Conservation (phyloP, 2,797 vertebrate genomes). For the Pachyuromys duprasi region DNA sequence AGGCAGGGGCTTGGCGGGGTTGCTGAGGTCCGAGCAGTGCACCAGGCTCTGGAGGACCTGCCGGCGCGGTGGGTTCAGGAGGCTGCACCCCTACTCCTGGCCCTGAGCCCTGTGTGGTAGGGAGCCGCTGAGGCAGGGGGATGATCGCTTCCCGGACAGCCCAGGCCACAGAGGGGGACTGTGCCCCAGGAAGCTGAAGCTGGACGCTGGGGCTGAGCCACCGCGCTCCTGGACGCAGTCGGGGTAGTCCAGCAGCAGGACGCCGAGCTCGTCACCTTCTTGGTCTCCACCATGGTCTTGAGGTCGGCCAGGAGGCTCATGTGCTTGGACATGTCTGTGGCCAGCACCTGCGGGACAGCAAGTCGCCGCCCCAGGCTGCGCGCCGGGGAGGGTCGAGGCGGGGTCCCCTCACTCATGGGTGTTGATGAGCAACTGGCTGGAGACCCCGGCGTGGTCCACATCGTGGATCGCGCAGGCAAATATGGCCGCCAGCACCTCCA, state of each 20-base stretch:
- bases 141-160: no score
- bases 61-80: background rate
- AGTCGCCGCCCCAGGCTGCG: no score
- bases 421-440: constrained; percentile 97
- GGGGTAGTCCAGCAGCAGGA: constrained; percentile 95
- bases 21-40: constrained; percentile 97
- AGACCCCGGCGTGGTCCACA: constrained; percentile 96
- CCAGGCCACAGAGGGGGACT: background rate
- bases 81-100: no score
- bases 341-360: constrained; percentile 90
- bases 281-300: constrained; percentile 98
- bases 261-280: constrained; percentile 96
- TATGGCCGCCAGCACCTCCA: constrained; percentile 94
- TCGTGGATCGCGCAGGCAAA: constrained; percentile 96
- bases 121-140: background rate
- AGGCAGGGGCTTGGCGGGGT: constrained; percentile 94
- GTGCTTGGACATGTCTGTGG: constrained; percentile 98
- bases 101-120: background rate
- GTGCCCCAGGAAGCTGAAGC: background rate
- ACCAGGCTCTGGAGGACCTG: constrained; percentile 95
- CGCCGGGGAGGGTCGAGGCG: background rate
- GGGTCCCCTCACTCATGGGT: constrained; percentile 90
- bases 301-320: constrained; percentile 97
- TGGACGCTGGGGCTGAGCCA: background rate
- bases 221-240: constrained; percentile 94